phyloP scores from a whole-genome alignment of 2,113 vertebrate species.

The Chaetodon trifascialis region DNA sequence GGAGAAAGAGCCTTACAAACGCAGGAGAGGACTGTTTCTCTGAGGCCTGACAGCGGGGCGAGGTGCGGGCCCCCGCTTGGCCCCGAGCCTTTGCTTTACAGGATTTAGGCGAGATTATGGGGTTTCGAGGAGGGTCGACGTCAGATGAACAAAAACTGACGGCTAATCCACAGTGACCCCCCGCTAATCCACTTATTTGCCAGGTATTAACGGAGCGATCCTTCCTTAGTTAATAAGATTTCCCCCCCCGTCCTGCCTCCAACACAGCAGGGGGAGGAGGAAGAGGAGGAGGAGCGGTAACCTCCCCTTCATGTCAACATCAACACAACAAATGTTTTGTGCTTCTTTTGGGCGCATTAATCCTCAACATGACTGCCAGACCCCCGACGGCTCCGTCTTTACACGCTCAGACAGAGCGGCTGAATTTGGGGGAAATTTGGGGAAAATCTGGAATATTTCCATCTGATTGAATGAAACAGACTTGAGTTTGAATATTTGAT shows the following conservation, averaged over 20 bases:
- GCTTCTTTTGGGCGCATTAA: not conserved
- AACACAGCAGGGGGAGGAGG: slow-evolving; percentile 32
- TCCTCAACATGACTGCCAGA: not conserved
- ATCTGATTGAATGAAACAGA: not conserved
- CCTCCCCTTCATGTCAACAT: not conserved
- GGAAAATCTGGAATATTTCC: not conserved
- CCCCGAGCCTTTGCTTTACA: slow-evolving; percentile 25
- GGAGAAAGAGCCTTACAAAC: slow-evolving; percentile 11
- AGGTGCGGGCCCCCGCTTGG: slow-evolving; percentile 47
- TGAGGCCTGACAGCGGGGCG: not conserved
- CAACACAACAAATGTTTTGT: slow-evolving; percentile 5
- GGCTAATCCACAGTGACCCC: slow-evolving; percentile 70
- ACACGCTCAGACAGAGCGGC: not conserved
- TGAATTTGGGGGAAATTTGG: not conserved
- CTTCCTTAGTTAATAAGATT: slow-evolving; percentile 66
- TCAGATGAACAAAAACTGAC: slow-evolving; percentile 61
- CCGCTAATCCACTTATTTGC: slow-evolving; percentile 77
- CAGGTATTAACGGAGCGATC: slow-evolving; percentile 70
- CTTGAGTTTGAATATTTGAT: not conserved
- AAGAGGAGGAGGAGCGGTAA: not conserved
- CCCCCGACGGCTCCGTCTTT: not conserved
- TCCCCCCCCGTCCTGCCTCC: not conserved
- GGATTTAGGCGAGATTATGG: slow-evolving; percentile 67
- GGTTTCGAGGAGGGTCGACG: slow-evolving; percentile 33
- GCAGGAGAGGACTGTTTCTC: not conserved